phyloP scores from a whole-genome alignment of 1,140 invertebrate species.

The Solenopsis invicta region DNA sequence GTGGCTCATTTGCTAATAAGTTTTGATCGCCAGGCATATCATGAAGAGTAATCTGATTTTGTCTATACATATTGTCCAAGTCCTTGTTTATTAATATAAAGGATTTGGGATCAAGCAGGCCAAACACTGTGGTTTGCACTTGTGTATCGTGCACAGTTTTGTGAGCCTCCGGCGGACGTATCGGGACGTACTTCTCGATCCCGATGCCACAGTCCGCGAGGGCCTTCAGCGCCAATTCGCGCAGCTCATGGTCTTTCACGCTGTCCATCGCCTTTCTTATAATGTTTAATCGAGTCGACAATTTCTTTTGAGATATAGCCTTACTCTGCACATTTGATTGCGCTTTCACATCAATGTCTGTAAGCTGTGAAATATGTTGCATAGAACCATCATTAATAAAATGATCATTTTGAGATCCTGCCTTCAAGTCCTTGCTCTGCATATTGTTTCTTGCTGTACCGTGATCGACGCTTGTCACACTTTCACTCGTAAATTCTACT shows the following conservation, averaged over 20 bases:
- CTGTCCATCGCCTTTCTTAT: slow-evolving; percentile 73
- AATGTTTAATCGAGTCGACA: slow-evolving; percentile 58
- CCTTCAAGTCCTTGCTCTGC: background rate
- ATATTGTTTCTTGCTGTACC: background rate
- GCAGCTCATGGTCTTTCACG: slow-evolving; percentile 70
- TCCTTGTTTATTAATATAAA: slow-evolving; percentile 69
- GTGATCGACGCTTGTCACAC: background rate
- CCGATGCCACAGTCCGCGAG: slow-evolving; percentile 73
- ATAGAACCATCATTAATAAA: background rate
- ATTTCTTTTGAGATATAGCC: background rate
- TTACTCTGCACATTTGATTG: background rate
- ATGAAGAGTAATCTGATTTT: slow-evolving; percentile 45
- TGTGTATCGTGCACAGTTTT: slow-evolving; percentile 68
- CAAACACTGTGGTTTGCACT: slow-evolving; percentile 74
- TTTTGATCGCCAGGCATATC: background rate
- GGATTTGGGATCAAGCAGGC: slow-evolving; percentile 63
- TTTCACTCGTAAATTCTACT: background rate
- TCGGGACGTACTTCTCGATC: slow-evolving; percentile 65
- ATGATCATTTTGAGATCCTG: background rate
- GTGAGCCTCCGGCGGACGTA: slow-evolving; percentile 21
- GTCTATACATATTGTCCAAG: slow-evolving; percentile 43
- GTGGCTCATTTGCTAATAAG: background rate
- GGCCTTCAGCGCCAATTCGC: slow-evolving; percentile 71
- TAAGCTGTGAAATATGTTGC: background rate
- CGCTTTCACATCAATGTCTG: too few relatives aligned